phyloP scores from a whole-genome alignment of 1,140 invertebrate genomes.

The Cardiocondyla obscurior region DNA sequence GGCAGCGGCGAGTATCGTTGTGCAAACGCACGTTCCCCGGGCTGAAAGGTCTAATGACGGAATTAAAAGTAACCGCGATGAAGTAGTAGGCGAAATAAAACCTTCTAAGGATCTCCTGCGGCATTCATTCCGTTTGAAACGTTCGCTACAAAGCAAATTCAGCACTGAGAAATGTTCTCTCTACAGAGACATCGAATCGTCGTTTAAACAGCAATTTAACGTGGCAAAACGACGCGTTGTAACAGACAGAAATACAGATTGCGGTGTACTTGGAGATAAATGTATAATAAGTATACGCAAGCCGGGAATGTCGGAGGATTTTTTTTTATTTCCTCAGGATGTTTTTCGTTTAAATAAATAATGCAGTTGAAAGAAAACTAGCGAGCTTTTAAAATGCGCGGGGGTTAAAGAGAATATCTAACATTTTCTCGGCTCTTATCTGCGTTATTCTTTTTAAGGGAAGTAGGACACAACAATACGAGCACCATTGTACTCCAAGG shows the following conservation, averaged over 20 bases:
- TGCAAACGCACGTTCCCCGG: background rate
- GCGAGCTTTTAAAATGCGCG: slow-evolving; percentile 7
- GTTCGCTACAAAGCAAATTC: background rate
- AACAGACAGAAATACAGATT: background rate
- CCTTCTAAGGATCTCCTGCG: background rate
- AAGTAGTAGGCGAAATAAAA: background rate
- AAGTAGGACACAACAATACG: background rate
- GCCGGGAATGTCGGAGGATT: background rate
- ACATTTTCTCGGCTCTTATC: background rate
- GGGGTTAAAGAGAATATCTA: slow-evolving; percentile 18
- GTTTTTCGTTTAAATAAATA: slow-evolving; percentile 33
- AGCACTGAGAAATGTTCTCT: background rate
- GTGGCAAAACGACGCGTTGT: background rate
- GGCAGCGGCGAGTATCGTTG: background rate
- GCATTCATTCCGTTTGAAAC: background rate
- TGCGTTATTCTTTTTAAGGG: background rate
- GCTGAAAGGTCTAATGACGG: background rate
- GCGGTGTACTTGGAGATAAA: background rate
- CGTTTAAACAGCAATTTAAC: background rate
- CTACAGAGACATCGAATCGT: background rate
- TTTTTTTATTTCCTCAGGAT: slow-evolving; percentile 7
- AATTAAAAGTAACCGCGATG: background rate
- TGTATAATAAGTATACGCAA: slow-evolving; percentile 25
- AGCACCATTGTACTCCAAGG: background rate
- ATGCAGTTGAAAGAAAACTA: background rate